Conservation (phyloP, 1,140 invertebrate genomes). For the Mactra quadrangularis region DNA sequence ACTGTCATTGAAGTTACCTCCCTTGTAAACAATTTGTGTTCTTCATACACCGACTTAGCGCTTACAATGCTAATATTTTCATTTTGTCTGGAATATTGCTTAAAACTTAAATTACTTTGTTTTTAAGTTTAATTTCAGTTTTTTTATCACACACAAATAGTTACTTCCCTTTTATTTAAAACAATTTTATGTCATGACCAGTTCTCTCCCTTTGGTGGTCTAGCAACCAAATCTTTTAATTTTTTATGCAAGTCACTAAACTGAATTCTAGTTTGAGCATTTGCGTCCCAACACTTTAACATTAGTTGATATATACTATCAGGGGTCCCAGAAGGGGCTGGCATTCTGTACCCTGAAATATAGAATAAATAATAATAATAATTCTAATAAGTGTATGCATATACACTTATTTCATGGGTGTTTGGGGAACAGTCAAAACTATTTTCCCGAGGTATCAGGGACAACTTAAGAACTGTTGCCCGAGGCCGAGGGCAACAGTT, state of each 20-base stretch:
- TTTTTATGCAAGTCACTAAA: constrained; percentile 87
- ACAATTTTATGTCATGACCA: constrained; percentile 46
- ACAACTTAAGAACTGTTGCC: too few relatives aligned
- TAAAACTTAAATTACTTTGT: too few relatives aligned
- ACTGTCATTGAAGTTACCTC: too few relatives aligned
- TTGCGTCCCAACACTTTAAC: constrained; percentile 96
- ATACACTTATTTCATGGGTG: background rate
- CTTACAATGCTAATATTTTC: too few relatives aligned
- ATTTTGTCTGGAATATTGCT: too few relatives aligned
- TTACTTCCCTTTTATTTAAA: constrained; percentile 13
- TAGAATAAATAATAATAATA: constrained; percentile 14
- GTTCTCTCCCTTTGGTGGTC: constrained; percentile 40
- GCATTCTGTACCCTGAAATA: constrained; percentile 93
- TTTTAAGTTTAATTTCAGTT: too few relatives aligned
- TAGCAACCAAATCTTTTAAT: constrained; percentile 35
- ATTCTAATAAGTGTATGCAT: background rate
- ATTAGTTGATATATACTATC: constrained; percentile 96
- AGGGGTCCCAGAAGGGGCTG: constrained; percentile 93
- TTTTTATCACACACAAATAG: too few relatives aligned
- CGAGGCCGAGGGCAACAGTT: too few relatives aligned
- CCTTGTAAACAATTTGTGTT: too few relatives aligned
- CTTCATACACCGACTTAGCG: too few relatives aligned
- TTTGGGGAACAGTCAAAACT: too few relatives aligned
- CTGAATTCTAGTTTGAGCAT: constrained; percentile 94
- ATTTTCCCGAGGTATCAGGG: too few relatives aligned